phyloP scores from a whole-genome alignment of 2,888 invertebrate genomes.

The Cheilosia variabilis region DNA sequence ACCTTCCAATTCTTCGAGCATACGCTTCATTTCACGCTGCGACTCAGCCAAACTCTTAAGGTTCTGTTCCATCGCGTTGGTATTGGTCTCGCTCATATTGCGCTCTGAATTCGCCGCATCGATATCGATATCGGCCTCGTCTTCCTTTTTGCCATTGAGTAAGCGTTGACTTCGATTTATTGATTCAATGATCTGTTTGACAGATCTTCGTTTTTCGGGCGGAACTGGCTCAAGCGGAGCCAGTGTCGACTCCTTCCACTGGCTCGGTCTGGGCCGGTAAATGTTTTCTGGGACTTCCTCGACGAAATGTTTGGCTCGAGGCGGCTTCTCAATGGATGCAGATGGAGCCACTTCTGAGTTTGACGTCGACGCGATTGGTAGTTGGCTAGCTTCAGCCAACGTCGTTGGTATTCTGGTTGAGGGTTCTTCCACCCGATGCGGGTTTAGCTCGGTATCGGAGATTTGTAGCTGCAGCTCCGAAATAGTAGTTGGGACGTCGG shows the following conservation, averaged over 20 bases:
- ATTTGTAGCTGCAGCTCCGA: slow-evolving; percentile 68
- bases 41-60: slow-evolving; percentile 76
- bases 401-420: background rate
- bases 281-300: slow-evolving; percentile 52
- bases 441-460: slow-evolving; percentile 49
- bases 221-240: slow-evolving; percentile 77
- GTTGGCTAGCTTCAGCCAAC: slow-evolving; percentile 18
- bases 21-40: slow-evolving; percentile 76
- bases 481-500: slow-evolving; percentile 52
- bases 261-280: slow-evolving; percentile 51
- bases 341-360: slow-evolving; percentile 30
- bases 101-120: slow-evolving; percentile 52
- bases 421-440: slow-evolving; percentile 25
- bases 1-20: slow-evolving; percentile 76
- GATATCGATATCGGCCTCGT: slow-evolving; percentile 35
- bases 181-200: slow-evolving; percentile 83
- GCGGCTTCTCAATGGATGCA: slow-evolving; percentile 60
- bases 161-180: slow-evolving; percentile 82
- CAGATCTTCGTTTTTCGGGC: slow-evolving; percentile 79
- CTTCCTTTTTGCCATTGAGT: slow-evolving; percentile 78
- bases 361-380: slow-evolving; percentile 69
- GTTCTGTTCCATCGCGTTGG: slow-evolving; percentile 68
- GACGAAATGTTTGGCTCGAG: slow-evolving; percentile 39
- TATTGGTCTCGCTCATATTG: slow-evolving; percentile 55
- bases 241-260: slow-evolving; percentile 77